Percentiles rank a stretch among this genome's conserved stretches.
Conservation (phyloP, 92 coral and sea anemone species). For the Zoanthus sociatus region DNA sequence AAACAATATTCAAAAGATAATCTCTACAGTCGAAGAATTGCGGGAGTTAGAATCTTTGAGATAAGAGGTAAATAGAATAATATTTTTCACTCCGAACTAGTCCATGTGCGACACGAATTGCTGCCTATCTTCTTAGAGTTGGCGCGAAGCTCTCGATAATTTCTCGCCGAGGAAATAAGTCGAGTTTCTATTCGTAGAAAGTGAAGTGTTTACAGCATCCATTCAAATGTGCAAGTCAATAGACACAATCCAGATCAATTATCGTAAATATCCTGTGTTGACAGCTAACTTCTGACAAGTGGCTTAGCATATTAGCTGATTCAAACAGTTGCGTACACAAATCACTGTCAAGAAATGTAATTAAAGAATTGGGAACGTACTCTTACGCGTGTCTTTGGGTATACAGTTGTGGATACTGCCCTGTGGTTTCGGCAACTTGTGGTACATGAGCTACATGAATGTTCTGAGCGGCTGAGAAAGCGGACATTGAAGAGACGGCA, state of each 20-base stretch:
- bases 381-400: slow-evolving; percentile 90
- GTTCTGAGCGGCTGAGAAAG: slow-evolving; percentile 74
- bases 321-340: slow-evolving; percentile 84
- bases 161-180: slow-evolving; percentile 21
- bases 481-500: slow-evolving; percentile 76
- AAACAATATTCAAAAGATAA: slow-evolving; percentile 45
- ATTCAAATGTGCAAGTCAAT: slow-evolving; percentile 34
- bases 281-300: slow-evolving; percentile 70
- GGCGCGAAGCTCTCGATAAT: slow-evolving; percentile 4
- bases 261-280: slow-evolving; percentile 71
- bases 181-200: slow-evolving; percentile 21
- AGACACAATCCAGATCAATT: slow-evolving; percentile 69
- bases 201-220: slow-evolving; percentile 40
- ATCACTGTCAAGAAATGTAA: slow-evolving; percentile 63
- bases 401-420: slow-evolving; percentile 83
- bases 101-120: neutral
- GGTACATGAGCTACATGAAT: slow-evolving; percentile 70
- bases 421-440: slow-evolving; percentile 68
- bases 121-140: slow-evolving; percentile 1
- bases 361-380: slow-evolving; percentile 56
- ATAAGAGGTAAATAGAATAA: slow-evolving; percentile 69
- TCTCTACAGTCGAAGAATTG: slow-evolving; percentile 33
- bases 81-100: slow-evolving; percentile 50
- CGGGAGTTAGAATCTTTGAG: slow-evolving; percentile 61
- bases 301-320: slow-evolving; percentile 78